Conservation (phyloP, 2,888 invertebrate genomes). For the Eupithecia pulchellata region DNA sequence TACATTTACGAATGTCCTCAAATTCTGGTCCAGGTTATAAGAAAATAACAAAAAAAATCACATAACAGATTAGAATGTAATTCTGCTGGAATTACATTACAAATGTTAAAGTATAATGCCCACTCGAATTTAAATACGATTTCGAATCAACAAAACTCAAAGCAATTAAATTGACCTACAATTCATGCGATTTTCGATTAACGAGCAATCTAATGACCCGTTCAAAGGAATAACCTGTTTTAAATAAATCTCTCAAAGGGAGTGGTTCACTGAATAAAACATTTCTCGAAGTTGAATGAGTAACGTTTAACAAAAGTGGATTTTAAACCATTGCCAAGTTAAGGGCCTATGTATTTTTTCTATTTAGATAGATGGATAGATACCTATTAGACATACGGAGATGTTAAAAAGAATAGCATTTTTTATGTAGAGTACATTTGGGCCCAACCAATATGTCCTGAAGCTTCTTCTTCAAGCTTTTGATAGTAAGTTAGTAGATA, state of each 20-base stretch:
- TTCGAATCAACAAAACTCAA: constrained; percentile 31
- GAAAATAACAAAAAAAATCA: too few species aligned
- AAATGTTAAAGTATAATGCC: background rate
- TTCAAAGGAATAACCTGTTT: constrained; percentile 37
- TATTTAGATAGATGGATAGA: too few species aligned
- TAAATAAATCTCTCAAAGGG: constrained; percentile 38
- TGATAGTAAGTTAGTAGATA: too few species aligned
- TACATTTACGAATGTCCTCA: background rate
- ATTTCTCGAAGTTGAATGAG: constrained; percentile 36
- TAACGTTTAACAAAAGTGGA: constrained; percentile 25
- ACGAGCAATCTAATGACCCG: constrained; percentile 37
- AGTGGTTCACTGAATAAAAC: constrained; percentile 36
- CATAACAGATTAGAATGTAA: background rate
- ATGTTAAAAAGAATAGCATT: too few species aligned
- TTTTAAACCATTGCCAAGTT: background rate
- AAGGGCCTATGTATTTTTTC: background rate
- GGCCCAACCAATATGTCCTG: too few species aligned
- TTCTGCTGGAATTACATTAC: background rate
- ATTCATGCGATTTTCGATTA: constrained; percentile 32
- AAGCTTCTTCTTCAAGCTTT: too few species aligned
- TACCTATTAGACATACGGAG: too few species aligned
- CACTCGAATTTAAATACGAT: constrained; percentile 16
- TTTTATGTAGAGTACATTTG: too few species aligned
- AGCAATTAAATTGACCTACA: constrained; percentile 32
- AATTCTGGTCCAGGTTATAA: too few species aligned